Percentiles rank a stretch among this genome's conserved stretches.
Evolutionary conservation across 1,140 invertebrate species (phyloP).

Genomic region (Triops cancriformis): DNA sequence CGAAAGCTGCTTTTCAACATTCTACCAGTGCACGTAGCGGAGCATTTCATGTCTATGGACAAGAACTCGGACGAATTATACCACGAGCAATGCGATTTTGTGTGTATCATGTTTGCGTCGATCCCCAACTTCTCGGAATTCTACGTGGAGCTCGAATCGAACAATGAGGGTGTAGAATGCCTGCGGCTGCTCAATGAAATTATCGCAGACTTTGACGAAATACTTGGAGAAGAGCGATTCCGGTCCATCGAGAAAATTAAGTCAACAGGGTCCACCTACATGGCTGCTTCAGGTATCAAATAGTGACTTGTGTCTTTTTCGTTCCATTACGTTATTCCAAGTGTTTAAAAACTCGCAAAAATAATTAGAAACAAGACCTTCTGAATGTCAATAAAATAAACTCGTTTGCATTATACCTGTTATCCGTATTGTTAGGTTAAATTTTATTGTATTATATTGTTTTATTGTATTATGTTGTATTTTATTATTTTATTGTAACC

Average conservation of each 20-base stretch:
- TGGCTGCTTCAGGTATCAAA: constrained; percentile 80
- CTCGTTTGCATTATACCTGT: too few species aligned
- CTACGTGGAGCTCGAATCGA: constrained; percentile 88
- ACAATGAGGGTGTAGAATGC: constrained; percentile 91
- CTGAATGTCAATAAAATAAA: too few species aligned
- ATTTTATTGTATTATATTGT: too few species aligned
- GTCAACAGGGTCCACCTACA: constrained; percentile 90
- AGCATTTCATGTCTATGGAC: constrained; percentile 78
- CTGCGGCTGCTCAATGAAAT: constrained; percentile 90
- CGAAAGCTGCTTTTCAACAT: constrained; percentile 89
- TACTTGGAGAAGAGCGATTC: constrained; percentile 75
- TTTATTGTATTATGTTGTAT: too few species aligned
- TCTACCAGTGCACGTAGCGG: constrained; percentile 84
- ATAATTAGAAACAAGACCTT: too few species aligned
- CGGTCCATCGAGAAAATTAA: constrained; percentile 95
- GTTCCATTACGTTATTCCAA: neutral
- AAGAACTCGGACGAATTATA: constrained; percentile 65
- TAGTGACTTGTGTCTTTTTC: neutral
- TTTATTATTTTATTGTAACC: neutral
- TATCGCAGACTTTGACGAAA: constrained; percentile 91
- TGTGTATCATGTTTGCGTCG: constrained; percentile 91
- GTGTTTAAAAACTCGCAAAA: too few species aligned
- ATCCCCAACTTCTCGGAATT: constrained; percentile 97
- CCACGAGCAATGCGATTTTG: constrained; percentile 87
- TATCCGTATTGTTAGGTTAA: too few species aligned